Percentiles rank a stretch among this genome's conserved stretches.
Evolutionary conservation across 2,797 vertebrate species (phyloP).

Genomic region (Tenualosa ilisha): DNA sequence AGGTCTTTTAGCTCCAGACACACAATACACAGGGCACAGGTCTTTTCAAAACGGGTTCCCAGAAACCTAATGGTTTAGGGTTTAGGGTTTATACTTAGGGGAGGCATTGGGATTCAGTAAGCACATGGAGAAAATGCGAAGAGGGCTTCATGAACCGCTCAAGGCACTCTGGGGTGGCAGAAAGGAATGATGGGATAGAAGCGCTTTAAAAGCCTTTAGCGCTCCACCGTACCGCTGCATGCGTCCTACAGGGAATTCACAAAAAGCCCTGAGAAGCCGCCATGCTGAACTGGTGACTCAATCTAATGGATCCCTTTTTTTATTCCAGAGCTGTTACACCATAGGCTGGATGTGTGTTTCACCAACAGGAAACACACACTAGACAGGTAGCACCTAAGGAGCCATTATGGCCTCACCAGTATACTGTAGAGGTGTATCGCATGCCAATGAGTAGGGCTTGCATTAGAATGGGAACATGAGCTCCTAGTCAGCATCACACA

Average conservation of each 20-base stretch:
- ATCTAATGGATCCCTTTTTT: neutral
- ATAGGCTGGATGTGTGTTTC: neutral
- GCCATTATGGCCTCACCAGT: neutral
- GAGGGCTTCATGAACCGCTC: no score
- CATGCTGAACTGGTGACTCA: neutral
- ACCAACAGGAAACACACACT: neutral
- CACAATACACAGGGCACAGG: no score
- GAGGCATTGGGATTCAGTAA: neutral
- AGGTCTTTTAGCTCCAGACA: no score
- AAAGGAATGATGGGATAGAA: neutral
- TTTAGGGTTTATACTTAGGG: no score
- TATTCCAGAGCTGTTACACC: neutral
- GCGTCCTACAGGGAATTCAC: neutral
- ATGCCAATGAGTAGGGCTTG: neutral
- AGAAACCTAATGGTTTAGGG: no score
- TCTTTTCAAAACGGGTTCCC: no score
- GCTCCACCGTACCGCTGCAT: neutral
- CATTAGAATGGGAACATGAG: neutral
- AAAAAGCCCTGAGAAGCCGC: neutral
- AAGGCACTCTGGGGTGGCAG: neutral
- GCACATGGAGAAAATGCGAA: neutral
- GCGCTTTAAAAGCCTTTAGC: neutral
- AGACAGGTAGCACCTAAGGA: neutral
- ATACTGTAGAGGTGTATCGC: no score
- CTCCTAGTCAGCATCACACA: no score